phyloP scores from a whole-genome alignment of 1,140 invertebrate genomes.

The Drosophila orena region DNA sequence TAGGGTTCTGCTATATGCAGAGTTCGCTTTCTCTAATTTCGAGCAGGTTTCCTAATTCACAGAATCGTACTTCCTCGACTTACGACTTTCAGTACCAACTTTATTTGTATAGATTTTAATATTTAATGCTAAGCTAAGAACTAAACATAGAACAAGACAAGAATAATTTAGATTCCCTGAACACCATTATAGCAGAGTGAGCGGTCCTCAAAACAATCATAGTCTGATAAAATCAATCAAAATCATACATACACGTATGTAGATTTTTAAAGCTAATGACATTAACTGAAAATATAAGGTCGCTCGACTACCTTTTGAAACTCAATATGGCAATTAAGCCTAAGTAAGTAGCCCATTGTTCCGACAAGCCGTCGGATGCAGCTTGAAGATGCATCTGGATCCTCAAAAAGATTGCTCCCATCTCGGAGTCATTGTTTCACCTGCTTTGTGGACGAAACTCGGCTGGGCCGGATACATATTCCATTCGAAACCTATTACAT shows the following conservation, averaged over 20 bases:
- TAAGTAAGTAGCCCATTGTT: constrained; percentile 10
- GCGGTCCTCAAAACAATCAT: too few species aligned
- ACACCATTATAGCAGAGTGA: too few species aligned
- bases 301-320: too few species aligned
- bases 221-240: too few species aligned
- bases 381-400: not conserved
- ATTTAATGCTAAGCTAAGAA: too few species aligned
- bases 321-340: not conserved
- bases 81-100: too few species aligned
- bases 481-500: constrained; percentile 69
- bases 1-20: not conserved
- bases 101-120: too few species aligned
- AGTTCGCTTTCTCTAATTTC: constrained; percentile 1
- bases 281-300: constrained; percentile 14
- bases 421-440: constrained; percentile 18
- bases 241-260: too few species aligned
- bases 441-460: not conserved
- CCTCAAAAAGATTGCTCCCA: constrained; percentile 7
- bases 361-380: not conserved
- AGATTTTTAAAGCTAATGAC: constrained; percentile 3
- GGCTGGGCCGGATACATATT: not conserved
- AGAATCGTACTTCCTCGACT: not conserved
- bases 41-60: not conserved
- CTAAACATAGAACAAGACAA: too few species aligned
- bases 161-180: too few species aligned